These are phyloP conservation scores for Drosophila anomalipes DNA, from an alignment of 2,888 invertebrate species.

Conservation along the genomic window DNA sequence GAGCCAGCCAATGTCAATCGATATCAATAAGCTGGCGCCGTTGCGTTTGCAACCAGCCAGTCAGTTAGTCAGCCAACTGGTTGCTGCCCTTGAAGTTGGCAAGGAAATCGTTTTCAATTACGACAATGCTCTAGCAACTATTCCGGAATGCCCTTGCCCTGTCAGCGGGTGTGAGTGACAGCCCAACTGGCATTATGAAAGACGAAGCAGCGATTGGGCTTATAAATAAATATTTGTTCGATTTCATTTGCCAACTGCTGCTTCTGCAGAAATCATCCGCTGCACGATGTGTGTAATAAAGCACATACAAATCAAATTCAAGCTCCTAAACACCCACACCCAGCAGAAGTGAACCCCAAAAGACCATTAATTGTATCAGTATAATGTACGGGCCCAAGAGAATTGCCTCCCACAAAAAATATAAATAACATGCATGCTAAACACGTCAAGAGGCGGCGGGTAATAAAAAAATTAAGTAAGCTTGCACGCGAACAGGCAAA, in stretches of 20 bases:
- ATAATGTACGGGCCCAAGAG: slow-evolving; percentile 37
- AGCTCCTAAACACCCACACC: neutral
- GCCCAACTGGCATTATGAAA: slow-evolving; percentile 10
- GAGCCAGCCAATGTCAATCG: slow-evolving; percentile 55
- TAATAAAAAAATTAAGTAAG: slow-evolving; percentile 79
- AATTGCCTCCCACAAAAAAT: slow-evolving; percentile 17
- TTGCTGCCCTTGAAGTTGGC: slow-evolving; percentile 64
- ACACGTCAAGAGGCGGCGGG: slow-evolving; percentile 53
- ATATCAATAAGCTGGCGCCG: slow-evolving; percentile 74
- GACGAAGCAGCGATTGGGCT: slow-evolving; percentile 36
- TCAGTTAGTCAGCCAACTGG: slow-evolving; percentile 26
- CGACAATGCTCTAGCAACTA: slow-evolving; percentile 61
- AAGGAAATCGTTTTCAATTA: slow-evolving; percentile 80
- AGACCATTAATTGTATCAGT: slow-evolving; percentile 73
- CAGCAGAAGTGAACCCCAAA: slow-evolving; percentile 16
- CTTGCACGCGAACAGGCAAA: slow-evolving; percentile 61
- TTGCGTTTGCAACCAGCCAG: slow-evolving; percentile 21
- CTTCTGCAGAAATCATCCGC: slow-evolving; percentile 55
- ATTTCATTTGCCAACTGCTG: slow-evolving; percentile 63
- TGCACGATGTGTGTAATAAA: slow-evolving; percentile 39
- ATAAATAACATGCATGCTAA: slow-evolving; percentile 57
- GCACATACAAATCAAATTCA: slow-evolving; percentile 70
- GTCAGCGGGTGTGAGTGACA: slow-evolving; percentile 47
- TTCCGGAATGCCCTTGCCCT: slow-evolving; percentile 68
- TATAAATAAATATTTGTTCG: slow-evolving; percentile 76